These are phyloP conservation scores for Salminus brasiliensis DNA, from an alignment of 2,113 vertebrate genomes.

Conservation along the genomic window DNA sequence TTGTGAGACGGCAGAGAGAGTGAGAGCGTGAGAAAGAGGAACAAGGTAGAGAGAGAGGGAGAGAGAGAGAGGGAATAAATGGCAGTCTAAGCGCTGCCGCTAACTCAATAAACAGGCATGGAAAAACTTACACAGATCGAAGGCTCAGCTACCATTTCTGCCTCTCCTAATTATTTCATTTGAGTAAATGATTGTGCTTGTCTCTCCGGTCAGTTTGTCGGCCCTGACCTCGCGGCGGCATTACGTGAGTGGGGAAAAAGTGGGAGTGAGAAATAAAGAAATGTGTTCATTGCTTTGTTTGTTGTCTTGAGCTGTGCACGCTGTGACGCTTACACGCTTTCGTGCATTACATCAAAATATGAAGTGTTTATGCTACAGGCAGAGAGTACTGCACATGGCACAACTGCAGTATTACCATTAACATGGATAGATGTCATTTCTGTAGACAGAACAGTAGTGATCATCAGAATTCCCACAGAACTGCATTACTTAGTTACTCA, in stretches of 20 bases:
- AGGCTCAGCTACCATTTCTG: conserved; percentile 20
- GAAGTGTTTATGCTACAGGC: not conserved
- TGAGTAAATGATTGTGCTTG: conserved; percentile 41
- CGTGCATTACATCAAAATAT: too few relatives aligned
- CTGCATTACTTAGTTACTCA: too few relatives aligned
- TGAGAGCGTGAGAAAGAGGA: too few relatives aligned
- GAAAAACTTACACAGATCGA: conserved; percentile 28
- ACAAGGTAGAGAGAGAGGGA: not conserved
- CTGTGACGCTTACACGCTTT: not conserved
- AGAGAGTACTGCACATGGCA: too few relatives aligned
- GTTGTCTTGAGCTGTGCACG: not conserved
- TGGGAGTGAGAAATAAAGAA: not conserved
- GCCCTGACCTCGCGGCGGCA: not conserved
- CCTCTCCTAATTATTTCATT: conserved; percentile 46
- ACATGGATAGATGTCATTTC: too few relatives aligned
- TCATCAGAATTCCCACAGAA: too few relatives aligned
- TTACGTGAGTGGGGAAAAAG: not conserved
- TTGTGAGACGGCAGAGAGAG: not conserved
- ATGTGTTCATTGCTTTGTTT: not conserved
- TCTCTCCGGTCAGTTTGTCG: not conserved
- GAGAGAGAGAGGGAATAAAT: not conserved
- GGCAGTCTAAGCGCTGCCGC: not conserved
- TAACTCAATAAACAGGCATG: conserved; percentile 31
- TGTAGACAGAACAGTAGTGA: too few relatives aligned
- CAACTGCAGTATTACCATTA: too few relatives aligned